Percentiles rank a stretch among this genome's conserved stretches.
Conservation (phyloP, 92 coral and sea anemone species). For the Parazoanthus swiftii region DNA sequence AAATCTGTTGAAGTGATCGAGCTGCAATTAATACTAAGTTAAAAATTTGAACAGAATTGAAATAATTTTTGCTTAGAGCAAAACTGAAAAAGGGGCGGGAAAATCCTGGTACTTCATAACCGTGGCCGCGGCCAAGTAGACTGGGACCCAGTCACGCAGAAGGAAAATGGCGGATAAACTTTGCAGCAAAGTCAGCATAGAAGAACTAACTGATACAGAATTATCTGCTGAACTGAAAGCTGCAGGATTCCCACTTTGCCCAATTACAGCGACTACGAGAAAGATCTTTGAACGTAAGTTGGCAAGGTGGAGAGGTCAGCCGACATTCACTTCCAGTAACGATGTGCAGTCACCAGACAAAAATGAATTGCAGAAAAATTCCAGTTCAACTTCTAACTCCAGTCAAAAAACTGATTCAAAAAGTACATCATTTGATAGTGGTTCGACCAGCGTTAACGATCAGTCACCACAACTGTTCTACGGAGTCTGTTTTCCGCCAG, state of each 20-base stretch:
- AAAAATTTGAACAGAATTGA: too few species aligned
- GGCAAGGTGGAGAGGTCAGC: constrained; percentile 65
- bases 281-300: constrained; percentile 73
- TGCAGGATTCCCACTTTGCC: constrained; percentile 64
- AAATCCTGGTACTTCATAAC: too few species aligned
- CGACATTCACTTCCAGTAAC: not conserved
- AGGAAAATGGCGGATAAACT: constrained; percentile 79
- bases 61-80: too few species aligned
- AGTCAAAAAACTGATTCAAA: constrained; percentile 11
- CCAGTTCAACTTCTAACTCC: not conserved
- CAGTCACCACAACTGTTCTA: constrained; percentile 61
- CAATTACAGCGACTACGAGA: constrained; percentile 88
- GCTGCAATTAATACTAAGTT: too few species aligned
- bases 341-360: not conserved
- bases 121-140: not conserved
- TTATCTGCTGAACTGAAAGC: constrained; percentile 66
- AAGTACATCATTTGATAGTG: not conserved
- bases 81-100: too few species aligned
- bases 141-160: constrained; percentile 9
- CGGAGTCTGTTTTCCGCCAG: constrained; percentile 77
- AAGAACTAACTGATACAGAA: constrained; percentile 69
- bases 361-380: not conserved
- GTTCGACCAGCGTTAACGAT: not conserved
- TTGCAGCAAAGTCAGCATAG: constrained; percentile 23
- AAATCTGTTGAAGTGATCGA: too few species aligned